phyloP scores from a whole-genome alignment of 2,888 invertebrate genomes.

The Chymomyza fuscimana region DNA sequence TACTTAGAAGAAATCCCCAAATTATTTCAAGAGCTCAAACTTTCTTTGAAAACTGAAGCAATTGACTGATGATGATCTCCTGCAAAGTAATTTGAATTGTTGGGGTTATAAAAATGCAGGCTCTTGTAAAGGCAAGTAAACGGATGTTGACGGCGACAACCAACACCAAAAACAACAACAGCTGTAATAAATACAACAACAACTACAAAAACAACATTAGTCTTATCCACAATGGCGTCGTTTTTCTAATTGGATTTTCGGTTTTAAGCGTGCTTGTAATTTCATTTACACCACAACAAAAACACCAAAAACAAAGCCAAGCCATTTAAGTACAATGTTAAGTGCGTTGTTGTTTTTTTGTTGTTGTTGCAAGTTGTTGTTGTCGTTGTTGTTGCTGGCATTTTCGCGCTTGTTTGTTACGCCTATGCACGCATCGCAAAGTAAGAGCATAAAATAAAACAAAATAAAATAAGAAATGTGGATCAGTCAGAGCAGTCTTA shows the following conservation, averaged over 20 bases:
- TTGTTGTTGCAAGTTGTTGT: constrained; percentile 21
- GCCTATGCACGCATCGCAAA: neutral
- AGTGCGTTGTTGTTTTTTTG: constrained; percentile 36
- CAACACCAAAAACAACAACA: too few species aligned
- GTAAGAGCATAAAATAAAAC: constrained; percentile 5
- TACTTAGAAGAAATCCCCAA: too few species aligned
- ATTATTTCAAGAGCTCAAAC: neutral
- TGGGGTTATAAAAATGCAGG: neutral
- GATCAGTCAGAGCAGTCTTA: too few species aligned
- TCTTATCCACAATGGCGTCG: neutral
- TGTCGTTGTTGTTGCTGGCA: constrained; percentile 26
- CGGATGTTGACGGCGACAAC: neutral
- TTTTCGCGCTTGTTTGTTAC: constrained; percentile 3
- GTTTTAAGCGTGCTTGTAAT: constrained; percentile 72
- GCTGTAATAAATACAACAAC: too few species aligned
- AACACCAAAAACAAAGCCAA: constrained; percentile 27
- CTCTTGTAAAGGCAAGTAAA: neutral
- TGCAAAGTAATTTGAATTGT: neutral
- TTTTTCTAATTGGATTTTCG: constrained; percentile 71
- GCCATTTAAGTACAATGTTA: constrained; percentile 69
- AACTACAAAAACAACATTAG: neutral
- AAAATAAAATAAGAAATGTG: neutral
- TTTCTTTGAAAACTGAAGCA: neutral
- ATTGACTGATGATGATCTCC: neutral
- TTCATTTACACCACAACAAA: constrained; percentile 62